Evolutionary conservation across 1,140 invertebrate species (phyloP), one percentile per base, ranked within the genome.

Genomic region (Asobara japonica): DNA sequence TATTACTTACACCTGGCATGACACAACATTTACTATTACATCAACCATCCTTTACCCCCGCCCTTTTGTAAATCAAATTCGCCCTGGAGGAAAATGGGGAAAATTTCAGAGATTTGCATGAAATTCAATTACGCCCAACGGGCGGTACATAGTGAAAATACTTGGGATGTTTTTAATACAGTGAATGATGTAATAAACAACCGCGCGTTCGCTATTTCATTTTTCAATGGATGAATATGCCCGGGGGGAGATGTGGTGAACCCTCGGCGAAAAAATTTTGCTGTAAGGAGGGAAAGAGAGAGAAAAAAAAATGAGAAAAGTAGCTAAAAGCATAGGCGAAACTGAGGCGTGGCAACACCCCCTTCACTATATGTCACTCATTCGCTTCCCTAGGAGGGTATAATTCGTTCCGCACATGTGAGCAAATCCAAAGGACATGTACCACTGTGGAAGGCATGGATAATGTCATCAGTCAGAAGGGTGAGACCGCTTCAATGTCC

Each of bases 351-450:
- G 22, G 51, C 11, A 3, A 20, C 20, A 56, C 75, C 61, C 71
- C 78, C 70, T 72, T 73, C 61, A 69, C 75, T 36, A 48, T 56
- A 60, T 74, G 68, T 78, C 76, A 79, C 64, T 72, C 73, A 77
- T 77, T 79, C 78, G 75, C 71, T 70, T 79, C 71, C 51, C 73
- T 75, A 77, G 76, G 76, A 74, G 65, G 73, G 69, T 73, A 64
- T 72, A 75, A 78, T 80, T 79, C 75, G 79, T 74, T 69, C 76
- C 75, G 76, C 79, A 80, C 79, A 80, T 80, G 79, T 80, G 79
- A 76, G 73, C 79, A 77, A 71, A 78, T 79, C 76, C 71, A 75
- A 78, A 73, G 73, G 74, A 51, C 69, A 41, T 72, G 27, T 36
- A 65, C 45, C 45, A 48, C 30, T 38, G 16, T 45, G 29, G 25